A percentile compares a stretch with the other conserved stretches of the same genome.
Evolutionary conservation across 2,113 vertebrate genomes (phyloP).

Genomic region (Aptenodytes forsteri): DNA sequence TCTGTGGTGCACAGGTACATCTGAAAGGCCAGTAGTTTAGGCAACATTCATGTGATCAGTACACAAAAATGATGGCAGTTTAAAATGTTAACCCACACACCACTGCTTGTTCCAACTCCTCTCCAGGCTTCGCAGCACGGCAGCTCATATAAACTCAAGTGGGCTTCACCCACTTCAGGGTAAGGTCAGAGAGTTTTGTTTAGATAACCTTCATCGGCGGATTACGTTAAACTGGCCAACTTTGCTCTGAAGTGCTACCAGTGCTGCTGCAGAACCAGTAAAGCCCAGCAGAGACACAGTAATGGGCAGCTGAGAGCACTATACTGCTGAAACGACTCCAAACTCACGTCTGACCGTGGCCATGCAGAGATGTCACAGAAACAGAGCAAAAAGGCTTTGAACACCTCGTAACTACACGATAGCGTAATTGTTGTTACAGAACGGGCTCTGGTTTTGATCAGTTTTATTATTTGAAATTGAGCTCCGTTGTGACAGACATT

Average conservation of each 20-base stretch:
- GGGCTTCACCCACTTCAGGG: not conserved
- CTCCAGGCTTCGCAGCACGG: not conserved
- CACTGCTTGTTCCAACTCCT: not conserved
- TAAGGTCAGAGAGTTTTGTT: not conserved
- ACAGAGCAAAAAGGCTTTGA: slow-evolving; percentile 16
- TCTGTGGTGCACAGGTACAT: not conserved
- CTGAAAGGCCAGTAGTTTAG: not conserved
- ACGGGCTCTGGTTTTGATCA: slow-evolving; percentile 48
- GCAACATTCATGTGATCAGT: fast-evolving
- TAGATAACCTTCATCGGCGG: fast-evolving
- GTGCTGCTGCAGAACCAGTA: not conserved
- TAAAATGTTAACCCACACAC: not conserved
- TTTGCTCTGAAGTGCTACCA: not conserved
- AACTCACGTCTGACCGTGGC: fast-evolving
- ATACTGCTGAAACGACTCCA: not conserved
- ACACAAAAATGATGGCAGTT: not conserved
- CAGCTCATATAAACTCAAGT: not conserved
- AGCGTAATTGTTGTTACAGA: not conserved
- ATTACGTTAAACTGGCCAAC: not conserved
- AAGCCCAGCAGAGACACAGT: not conserved
- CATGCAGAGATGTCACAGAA: not conserved
- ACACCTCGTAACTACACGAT: slow-evolving; percentile 17
- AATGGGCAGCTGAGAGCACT: not conserved
- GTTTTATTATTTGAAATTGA: not conserved
- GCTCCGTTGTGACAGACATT: slow-evolving; percentile 14